Conservation (phyloP, 1,140 invertebrate species). For the Neuroterus valhalla region DNA sequence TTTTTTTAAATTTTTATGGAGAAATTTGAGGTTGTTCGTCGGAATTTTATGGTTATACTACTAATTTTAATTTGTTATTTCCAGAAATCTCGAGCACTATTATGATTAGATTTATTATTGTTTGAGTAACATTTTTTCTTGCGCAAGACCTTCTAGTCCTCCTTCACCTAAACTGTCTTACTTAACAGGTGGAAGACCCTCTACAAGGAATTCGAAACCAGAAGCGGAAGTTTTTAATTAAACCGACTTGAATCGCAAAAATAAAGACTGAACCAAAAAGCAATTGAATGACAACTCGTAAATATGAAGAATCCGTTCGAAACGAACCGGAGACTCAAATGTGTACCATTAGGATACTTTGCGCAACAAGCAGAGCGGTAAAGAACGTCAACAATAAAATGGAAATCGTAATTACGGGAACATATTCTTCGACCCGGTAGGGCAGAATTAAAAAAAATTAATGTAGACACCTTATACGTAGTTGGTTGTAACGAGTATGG, state of each 20-base stretch:
- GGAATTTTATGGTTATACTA: too few species aligned
- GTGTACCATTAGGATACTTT: constrained; percentile 15
- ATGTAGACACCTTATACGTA: constrained; percentile 43
- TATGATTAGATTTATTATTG: too few species aligned
- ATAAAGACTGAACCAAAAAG: neutral
- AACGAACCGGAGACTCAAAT: constrained; percentile 3
- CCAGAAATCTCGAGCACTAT: too few species aligned
- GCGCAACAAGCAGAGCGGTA: constrained; percentile 1
- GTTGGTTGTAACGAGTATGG: constrained; percentile 29
- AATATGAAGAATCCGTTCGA: neutral
- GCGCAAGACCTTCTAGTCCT: too few species aligned
- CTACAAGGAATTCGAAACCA: too few species aligned
- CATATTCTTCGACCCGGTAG: neutral
- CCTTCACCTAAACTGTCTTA: too few species aligned
- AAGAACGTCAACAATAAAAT: constrained; percentile 27
- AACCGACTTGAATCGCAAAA: neutral
- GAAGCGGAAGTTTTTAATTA: neutral
- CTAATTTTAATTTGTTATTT: too few species aligned
- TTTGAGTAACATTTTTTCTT: too few species aligned
- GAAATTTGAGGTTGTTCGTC: too few species aligned
- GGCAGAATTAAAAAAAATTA: constrained; percentile 47
- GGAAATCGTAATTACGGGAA: constrained; percentile 14
- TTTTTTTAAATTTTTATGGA: too few species aligned
- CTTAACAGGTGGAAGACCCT: too few species aligned
- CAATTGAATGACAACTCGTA: constrained; percentile 21